Base-by-base conservation (phyloP, 2,113 vertebrate genomes). In the Peromyscus polionotus region DNA sequence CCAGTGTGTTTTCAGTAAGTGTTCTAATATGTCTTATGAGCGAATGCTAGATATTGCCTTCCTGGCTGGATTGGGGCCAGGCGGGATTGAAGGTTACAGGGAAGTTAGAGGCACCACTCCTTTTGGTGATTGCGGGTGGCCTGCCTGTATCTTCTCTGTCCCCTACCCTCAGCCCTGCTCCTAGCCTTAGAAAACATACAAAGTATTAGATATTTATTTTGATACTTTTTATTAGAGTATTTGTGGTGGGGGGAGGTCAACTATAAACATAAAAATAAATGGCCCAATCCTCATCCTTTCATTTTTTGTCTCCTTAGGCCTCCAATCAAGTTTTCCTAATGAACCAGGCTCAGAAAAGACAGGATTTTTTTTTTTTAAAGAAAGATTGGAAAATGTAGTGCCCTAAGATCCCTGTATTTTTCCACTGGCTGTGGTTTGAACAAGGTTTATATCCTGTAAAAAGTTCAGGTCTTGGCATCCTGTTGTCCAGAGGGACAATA, bases 191-290 rank as follows among this genome's bases (percentile, higher is more conserved):
- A 85, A 94, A 94, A 72, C 61, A 54, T 51, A 51, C 51, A 11
- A 11, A 11, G 51, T 51, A 51, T 51, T 51, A 51, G 8, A 51
- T 51, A 51, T 10, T 51, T 51, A 51, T 51, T 51, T 14, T 63
- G 51, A 28, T 84, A 19, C 11, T 95, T 87, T 57, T 84, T 94
- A 54, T 92, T 24, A 59, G 67, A 96, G 61, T 48, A 65, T n/a
- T 81, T 83, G 20, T 88, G 39, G 51, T 9, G 83, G 63, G 86
- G 86, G 80, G 90, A 88, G 17, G 75, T 8, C 17, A 68, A 39
- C 65, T 31, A 24, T 63, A n/a, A 93, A 39, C 54, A 92, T 83
- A 68, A 93, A 96, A 93, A 24, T 79, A 90, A 65, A 90, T 39
- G 48, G 90, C 5, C 14, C 22, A 63, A 10, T 70, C 91, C 73